Conservation (phyloP, 1,140 invertebrate genomes). For the Thaumetopoea pityocampa region DNA sequence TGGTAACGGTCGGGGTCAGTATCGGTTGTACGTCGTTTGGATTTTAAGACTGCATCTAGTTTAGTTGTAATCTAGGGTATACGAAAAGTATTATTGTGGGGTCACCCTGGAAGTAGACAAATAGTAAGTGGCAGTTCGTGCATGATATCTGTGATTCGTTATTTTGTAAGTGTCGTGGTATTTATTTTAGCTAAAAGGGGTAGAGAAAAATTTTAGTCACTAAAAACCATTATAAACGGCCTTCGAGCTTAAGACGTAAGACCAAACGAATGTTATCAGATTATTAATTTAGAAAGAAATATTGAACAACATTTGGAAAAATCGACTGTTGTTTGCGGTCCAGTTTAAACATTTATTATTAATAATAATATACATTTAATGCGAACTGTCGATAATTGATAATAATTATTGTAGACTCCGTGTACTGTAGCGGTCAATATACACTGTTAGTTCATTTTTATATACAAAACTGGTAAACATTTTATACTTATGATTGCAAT, state of each 20-base stretch:
- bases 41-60: slow-evolving; percentile 66
- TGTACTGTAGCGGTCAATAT: slow-evolving; percentile 19
- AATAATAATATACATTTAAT: slow-evolving; percentile 22
- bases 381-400: slow-evolving; percentile 33
- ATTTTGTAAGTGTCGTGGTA: slow-evolving; percentile 55
- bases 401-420: slow-evolving; percentile 10
- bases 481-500: slow-evolving; percentile 12
- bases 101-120: slow-evolving; percentile 19
- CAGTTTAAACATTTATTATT: slow-evolving; percentile 10
- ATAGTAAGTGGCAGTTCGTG: slow-evolving; percentile 45
- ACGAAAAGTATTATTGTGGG: slow-evolving; percentile 14
- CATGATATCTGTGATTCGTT: slow-evolving; percentile 70
- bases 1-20: slow-evolving; percentile 28
- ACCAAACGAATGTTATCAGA: slow-evolving; percentile 2
- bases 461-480: slow-evolving; percentile 2
- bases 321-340: slow-evolving; percentile 7
- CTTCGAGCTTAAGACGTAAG: no score
- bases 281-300: slow-evolving; percentile 6
- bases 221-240: slow-evolving; percentile 6
- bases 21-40: slow-evolving; percentile 53
- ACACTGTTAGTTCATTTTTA: slow-evolving; percentile 14
- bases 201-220: slow-evolving; percentile 2
- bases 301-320: slow-evolving; percentile 9
- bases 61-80: slow-evolving; percentile 33
- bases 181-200: slow-evolving; percentile 41